Percentiles rank a stretch among this genome's conserved stretches.
Conservation (phyloP, 1,140 invertebrate genomes). For the Nephila pilipes region DNA sequence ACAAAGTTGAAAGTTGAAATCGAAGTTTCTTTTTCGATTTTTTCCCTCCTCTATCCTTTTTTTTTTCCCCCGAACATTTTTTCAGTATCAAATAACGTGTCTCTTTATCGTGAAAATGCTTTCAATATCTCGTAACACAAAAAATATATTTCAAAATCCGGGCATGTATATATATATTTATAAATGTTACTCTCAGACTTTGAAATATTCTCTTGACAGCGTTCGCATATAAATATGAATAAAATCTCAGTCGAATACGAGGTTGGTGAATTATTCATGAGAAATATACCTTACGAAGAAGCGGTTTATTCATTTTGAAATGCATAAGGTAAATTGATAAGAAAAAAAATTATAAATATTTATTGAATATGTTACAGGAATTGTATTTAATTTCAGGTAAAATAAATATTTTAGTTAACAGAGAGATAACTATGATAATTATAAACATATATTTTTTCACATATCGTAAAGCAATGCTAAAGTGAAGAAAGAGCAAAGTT, state of each 20-base stretch:
- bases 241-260: background rate
- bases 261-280: slow-evolving; percentile 34
- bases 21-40: slow-evolving; percentile 25
- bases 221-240: slow-evolving; percentile 39
- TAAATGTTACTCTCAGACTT: background rate
- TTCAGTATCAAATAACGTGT: slow-evolving; percentile 42
- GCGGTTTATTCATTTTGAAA: background rate
- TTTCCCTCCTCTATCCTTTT: background rate
- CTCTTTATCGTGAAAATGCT: slow-evolving; percentile 45
- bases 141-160: slow-evolving; percentile 22
- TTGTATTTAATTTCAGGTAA: no score
- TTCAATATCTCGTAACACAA: slow-evolving; percentile 45
- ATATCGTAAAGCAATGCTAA: no score
- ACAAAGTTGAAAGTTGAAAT: slow-evolving; percentile 70
- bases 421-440: no score
- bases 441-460: no score
- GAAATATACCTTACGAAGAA: background rate
- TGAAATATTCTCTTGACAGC: background rate
- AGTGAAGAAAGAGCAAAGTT: no score
- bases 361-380: background rate
- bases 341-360: background rate
- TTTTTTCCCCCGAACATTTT: slow-evolving; percentile 1
- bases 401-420: no score
- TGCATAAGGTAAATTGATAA: background rate
- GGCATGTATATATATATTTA: background rate